Evolutionary conservation across 2,797 vertebrate species (phyloP).

Genomic region (Oreochromis grahami): DNA sequence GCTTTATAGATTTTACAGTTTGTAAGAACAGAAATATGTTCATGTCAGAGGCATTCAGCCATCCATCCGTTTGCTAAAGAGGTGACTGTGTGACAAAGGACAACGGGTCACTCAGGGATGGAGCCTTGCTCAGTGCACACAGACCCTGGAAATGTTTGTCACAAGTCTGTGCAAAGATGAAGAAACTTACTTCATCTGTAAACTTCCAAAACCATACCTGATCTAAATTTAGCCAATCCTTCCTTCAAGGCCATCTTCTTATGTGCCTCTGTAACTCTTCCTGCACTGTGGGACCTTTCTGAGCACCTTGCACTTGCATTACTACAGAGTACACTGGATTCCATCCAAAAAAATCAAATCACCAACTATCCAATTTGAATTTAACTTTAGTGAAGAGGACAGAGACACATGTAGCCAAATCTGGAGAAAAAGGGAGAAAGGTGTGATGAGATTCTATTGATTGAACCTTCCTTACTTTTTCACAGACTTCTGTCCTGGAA

Average conservation of each 20-base stretch:
- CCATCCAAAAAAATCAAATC: background rate
- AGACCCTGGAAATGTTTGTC: background rate
- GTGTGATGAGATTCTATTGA: background rate
- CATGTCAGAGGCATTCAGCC: conserved; percentile 3
- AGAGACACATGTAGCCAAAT: background rate
- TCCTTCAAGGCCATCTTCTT: background rate
- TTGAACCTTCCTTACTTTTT: background rate
- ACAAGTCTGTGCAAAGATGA: background rate
- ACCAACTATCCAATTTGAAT: background rate
- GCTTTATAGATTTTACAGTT: conserved; percentile 22
- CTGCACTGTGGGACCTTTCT: background rate
- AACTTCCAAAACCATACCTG: background rate
- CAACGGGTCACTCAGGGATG: background rate
- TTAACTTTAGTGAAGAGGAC: background rate
- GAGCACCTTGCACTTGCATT: background rate
- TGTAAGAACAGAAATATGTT: background rate
- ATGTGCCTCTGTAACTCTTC: background rate
- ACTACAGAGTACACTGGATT: background rate
- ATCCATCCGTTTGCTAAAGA: conserved; percentile 10
- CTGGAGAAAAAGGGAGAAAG: background rate
- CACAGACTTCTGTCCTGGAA: background rate
- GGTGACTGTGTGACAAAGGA: background rate
- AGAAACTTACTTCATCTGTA: background rate
- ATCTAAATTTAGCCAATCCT: background rate
- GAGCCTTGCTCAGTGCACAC: background rate